Base-by-base conservation (phyloP, 2,888 invertebrate genomes). In the Spisula solida region DNA sequence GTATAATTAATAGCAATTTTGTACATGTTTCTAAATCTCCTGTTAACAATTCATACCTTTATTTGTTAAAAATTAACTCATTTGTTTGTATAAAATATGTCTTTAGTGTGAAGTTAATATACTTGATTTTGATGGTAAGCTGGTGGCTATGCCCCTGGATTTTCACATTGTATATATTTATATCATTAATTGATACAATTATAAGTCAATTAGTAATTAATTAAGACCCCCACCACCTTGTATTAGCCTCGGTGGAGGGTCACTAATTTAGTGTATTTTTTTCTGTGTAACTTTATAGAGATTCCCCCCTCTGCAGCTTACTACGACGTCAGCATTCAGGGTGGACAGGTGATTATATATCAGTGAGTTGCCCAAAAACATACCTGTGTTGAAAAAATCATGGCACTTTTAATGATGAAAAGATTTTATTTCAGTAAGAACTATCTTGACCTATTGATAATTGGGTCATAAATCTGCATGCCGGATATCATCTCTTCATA, bases 271-370 rank as follows among this genome's bases (percentile, higher is more conserved):
- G 80, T 89, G 78, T 88, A 88, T 87, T 82, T 91, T 85, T 91
- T 91, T 91, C 90, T 91, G 90, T 91, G 79, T 90, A 80, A 90
- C 83, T 80, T 91, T 91, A 89, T 91, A 91, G 91, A 91, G 88
- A 55, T 86, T 90, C 81, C 89, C 85, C 87, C 88, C 80, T n/a
- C n/a, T n/a, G 86, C 90, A 90, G 90, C 86, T 90, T 60, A 51
- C 80, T 70, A 88, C 81, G 83, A 70, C 60, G 6, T 55, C 70
- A 41, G 47, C 70, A 60, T 29, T 81, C 31, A 60, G 56, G 31
- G 10, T 75, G 84, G 83, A 20, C 78, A 90, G 90, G 90, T 90
- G 88, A 88, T 83, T 88, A 90, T 90, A 60, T 60, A 60, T 84
- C 84, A 75, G 84, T 78, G 84, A 84, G 84, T 84, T 84, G 51